Percentiles rank a stretch among this genome's conserved stretches.
Evolutionary conservation across 2,888 invertebrate species (phyloP).

Genomic region (Aporophyla nigra): DNA sequence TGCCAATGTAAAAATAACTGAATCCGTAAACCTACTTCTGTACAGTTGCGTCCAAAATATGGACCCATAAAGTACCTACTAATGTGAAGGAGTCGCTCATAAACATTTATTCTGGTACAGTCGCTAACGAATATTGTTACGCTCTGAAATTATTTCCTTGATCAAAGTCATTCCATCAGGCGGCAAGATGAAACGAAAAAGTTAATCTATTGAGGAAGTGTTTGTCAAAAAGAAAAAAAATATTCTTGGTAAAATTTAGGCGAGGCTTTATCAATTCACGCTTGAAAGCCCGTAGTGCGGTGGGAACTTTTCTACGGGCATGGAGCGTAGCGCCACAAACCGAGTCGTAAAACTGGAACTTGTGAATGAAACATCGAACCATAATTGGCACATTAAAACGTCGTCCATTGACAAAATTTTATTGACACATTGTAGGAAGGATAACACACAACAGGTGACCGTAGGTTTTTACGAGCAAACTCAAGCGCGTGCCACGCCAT

Average conservation of each 20-base stretch:
- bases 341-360: constrained; percentile 77
- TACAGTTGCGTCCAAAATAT: constrained; percentile 57
- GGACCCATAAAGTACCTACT: constrained; percentile 54
- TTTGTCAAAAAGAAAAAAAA: constrained; percentile 43
- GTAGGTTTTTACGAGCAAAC: constrained; percentile 86
- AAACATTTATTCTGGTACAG: constrained; percentile 71
- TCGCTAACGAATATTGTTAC: constrained; percentile 55
- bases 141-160: constrained; percentile 40
- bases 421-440: constrained; percentile 83
- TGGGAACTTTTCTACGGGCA: constrained; percentile 65
- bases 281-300: constrained; percentile 41
- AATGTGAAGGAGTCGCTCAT: constrained; percentile 65
- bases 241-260: constrained; percentile 41
- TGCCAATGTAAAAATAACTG: constrained; percentile 40
- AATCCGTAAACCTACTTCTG: constrained; percentile 40
- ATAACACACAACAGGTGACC: constrained; percentile 88
- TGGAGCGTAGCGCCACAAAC: constrained; percentile 68
- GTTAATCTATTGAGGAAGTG: constrained; percentile 52
- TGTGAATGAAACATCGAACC: constrained; percentile 83
- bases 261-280: constrained; percentile 57
- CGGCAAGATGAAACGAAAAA: constrained; percentile 46
- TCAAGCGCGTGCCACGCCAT: constrained; percentile 82
- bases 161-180: constrained; percentile 39
- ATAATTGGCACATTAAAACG: constrained; percentile 86
- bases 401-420: constrained; percentile 86